Percentiles rank a stretch among this genome's conserved stretches.
Conservation (phyloP, 2,888 invertebrate species). For the Andrena praecox region DNA sequence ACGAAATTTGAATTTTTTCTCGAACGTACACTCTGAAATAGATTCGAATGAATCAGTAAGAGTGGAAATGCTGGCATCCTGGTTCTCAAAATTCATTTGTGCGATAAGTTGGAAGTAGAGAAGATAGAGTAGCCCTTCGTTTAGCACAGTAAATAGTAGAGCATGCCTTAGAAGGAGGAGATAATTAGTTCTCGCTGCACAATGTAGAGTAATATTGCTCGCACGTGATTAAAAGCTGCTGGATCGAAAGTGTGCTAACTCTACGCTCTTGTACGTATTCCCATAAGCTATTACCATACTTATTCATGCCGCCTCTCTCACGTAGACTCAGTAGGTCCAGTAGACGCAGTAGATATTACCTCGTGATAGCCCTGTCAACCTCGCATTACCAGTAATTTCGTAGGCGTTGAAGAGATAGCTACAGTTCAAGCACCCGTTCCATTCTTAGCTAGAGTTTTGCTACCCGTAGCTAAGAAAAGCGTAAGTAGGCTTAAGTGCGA, state of each 20-base stretch:
- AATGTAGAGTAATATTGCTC: slow-evolving; percentile 1
- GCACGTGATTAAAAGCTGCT: slow-evolving; percentile 45
- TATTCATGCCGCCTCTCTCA: slow-evolving; percentile 6
- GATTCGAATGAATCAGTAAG: not conserved
- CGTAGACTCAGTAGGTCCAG: slow-evolving; percentile 7
- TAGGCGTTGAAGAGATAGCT: slow-evolving; percentile 43
- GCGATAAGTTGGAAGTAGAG: slow-evolving; percentile 9
- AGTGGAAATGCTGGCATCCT: not conserved
- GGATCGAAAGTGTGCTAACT: slow-evolving; percentile 19
- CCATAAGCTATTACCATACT: slow-evolving; percentile 5
- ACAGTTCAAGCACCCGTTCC: slow-evolving; percentile 39
- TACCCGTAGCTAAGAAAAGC: slow-evolving; percentile 57
- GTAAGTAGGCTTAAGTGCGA: slow-evolving; percentile 54
- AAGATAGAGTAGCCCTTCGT: slow-evolving; percentile 39
- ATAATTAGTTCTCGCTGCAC: not conserved
- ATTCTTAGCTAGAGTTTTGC: slow-evolving; percentile 52
- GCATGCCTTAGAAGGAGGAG: slow-evolving; percentile 7
- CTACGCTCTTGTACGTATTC: slow-evolving; percentile 25
- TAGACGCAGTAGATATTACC: slow-evolving; percentile 29
- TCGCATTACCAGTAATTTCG: slow-evolving; percentile 20
- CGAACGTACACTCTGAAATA: not conserved
- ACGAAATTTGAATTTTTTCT: not conserved
- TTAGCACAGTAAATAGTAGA: not conserved
- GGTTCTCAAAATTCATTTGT: slow-evolving; percentile 42
- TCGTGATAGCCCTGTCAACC: not conserved